These are phyloP conservation scores for Pteruthius melanotis DNA, from an alignment of 2,113 vertebrate genomes.

Conservation along the genomic window DNA sequence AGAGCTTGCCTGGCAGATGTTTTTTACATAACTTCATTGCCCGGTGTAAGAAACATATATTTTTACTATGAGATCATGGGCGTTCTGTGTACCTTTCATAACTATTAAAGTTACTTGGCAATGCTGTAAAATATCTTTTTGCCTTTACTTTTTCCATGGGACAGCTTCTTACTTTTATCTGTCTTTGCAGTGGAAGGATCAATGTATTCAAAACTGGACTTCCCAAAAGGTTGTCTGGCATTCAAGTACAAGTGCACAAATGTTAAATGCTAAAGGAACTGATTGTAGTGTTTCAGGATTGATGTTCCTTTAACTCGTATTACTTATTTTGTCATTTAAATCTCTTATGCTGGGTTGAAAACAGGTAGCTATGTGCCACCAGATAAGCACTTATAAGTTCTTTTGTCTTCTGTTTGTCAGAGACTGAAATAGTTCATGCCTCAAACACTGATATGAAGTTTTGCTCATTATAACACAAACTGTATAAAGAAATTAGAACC, in stretches of 20 bases:
- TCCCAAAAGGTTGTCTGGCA: background rate
- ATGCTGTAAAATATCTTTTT: background rate
- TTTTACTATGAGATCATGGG: conserved; percentile 27
- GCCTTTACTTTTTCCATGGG: background rate
- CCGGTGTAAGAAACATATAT: background rate
- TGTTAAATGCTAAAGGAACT: background rate
- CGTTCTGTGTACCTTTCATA: background rate
- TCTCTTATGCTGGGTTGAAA: background rate
- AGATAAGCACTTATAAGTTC: background rate
- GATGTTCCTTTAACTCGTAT: background rate
- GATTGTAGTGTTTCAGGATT: background rate
- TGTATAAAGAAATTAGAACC: too few relatives aligned
- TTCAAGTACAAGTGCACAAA: background rate
- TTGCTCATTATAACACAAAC: too few relatives aligned
- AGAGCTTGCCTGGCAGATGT: background rate
- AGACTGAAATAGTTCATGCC: too few relatives aligned
- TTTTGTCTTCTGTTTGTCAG: background rate
- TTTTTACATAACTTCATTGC: background rate
- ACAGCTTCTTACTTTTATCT: background rate
- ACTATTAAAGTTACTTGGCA: background rate
- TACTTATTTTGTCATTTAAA: background rate
- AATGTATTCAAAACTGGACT: background rate
- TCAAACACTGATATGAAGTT: too few relatives aligned
- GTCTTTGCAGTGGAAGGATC: background rate
- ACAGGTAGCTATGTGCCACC: background rate